phyloP scores from a whole-genome alignment of 2,113 vertebrate species.

The Phaethornis superciliosus region DNA sequence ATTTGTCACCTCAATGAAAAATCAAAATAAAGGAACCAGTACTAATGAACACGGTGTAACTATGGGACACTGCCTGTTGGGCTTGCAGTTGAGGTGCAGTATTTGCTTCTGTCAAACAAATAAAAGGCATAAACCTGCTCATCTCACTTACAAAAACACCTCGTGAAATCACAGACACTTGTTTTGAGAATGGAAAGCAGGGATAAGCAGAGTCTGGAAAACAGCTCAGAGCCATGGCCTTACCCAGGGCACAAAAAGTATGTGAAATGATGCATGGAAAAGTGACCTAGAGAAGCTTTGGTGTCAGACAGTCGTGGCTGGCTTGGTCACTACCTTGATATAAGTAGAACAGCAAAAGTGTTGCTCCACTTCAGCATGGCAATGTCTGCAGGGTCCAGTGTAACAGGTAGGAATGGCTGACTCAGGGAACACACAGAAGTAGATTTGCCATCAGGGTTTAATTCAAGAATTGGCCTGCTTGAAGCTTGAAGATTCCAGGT shows the following conservation, averaged over 20 bases:
- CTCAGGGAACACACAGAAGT: background rate
- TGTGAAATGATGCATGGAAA: background rate
- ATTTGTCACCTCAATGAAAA: background rate
- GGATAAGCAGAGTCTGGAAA: slow-evolving; percentile 20
- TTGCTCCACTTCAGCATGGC: background rate
- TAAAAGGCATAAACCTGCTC: background rate
- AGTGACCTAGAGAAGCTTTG: background rate
- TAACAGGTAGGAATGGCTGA: background rate
- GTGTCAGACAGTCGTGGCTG: background rate
- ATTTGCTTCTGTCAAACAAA: background rate
- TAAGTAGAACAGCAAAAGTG: background rate
- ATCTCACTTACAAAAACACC: background rate
- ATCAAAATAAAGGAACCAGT: background rate
- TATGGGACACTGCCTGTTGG: background rate
- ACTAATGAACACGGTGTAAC: background rate
- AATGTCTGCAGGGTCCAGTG: background rate
- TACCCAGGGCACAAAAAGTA: background rate
- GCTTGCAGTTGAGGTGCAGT: background rate
- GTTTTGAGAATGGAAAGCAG: background rate
- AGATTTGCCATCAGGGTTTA: background rate
- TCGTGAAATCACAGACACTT: background rate
- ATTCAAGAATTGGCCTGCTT: background rate
- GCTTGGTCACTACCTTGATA: background rate
- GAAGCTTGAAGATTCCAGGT: background rate
- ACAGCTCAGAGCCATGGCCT: background rate